Evolutionary conservation across 2,797 vertebrate genomes (phyloP), one percentile per base, ranked within the genome.

Genomic region (Zalophus californianus): DNA sequence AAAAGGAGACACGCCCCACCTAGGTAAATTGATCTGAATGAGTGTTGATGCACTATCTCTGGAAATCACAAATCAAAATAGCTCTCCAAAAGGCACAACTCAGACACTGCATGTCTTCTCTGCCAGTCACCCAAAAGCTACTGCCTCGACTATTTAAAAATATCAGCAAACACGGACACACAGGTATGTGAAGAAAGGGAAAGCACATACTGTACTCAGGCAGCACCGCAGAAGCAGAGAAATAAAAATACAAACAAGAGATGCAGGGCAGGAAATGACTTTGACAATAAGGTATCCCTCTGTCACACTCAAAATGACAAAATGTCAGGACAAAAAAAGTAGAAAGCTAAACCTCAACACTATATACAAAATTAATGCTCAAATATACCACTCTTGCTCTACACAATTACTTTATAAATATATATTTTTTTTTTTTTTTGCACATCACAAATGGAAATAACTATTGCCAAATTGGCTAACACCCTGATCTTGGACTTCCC

Each of bases 401-500:
- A 58, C 23, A 88, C 18, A 32, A 66, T 50, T 58, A 86, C 68
- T 94, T 72, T 85, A 62, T 32, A 38, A 78, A 56, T 6, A 10
- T 10, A 32, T 8, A n/a, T n/a, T 35, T 23, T 23, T 68, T 68
- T n/a, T 70, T 70, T 38, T 41, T 72, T 72, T 54, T 32, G 27
- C 48, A 89, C 3, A 68, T 84, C 72, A 77, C 23, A 85, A 79
- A 70, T 80, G 50, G 25, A 86, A 97, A 44, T 92, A 48, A 84
- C 66, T n/a, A 35, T 3, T 75, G 4, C 12, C 92, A 92, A 38
- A 60, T 27, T 10, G 13, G 44, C 9, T 35, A 60, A 7, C 38
- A 96, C 38, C 50, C 58, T 68, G 79, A 77, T 62, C 29, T 52
- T 54, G 23, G 41, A 62, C 72, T 90, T n/a, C 29, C 9, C 10